Evolutionary conservation across 1,140 invertebrate species (phyloP).

Genomic region (Drosophila seguyi): DNA sequence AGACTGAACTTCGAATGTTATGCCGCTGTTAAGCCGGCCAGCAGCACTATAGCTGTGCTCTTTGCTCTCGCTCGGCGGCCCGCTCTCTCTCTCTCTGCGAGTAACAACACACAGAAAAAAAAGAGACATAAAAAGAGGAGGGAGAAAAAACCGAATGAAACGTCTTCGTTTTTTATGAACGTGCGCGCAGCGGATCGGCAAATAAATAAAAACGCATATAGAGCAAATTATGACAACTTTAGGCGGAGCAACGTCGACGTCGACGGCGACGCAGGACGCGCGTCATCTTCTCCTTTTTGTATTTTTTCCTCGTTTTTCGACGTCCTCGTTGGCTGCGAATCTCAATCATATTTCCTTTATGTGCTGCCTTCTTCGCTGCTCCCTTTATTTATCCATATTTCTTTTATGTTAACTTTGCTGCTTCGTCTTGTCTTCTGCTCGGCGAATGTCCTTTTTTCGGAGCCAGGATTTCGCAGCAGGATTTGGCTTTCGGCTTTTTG

Average conservation of each 20-base stretch:
- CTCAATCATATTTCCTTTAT: slow-evolving; percentile 73
- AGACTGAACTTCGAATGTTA: slow-evolving; percentile 31
- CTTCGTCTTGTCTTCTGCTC: slow-evolving; percentile 11
- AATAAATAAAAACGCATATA: slow-evolving; percentile 77
- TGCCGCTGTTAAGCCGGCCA: neutral
- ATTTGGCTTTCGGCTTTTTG: neutral
- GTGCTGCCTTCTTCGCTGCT: slow-evolving; percentile 36
- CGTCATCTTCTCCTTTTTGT: slow-evolving; percentile 3
- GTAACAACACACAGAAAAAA: slow-evolving; percentile 1
- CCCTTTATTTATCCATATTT: slow-evolving; percentile 77
- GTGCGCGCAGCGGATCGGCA: slow-evolving; percentile 64
- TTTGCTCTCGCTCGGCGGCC: slow-evolving; percentile 10
- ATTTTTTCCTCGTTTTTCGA: slow-evolving; percentile 31
- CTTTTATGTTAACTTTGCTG: slow-evolving; percentile 42
- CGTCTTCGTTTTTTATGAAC: slow-evolving; percentile 63
- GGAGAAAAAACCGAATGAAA: slow-evolving; percentile 19
- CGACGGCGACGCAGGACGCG: slow-evolving; percentile 29
- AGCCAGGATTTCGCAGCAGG: slow-evolving; percentile 16
- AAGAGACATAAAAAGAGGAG: slow-evolving; percentile 12
- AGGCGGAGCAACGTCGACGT: slow-evolving; percentile 76
- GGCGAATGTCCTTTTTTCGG: slow-evolving; percentile 54
- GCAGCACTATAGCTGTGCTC: slow-evolving; percentile 33
- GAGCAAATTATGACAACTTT: slow-evolving; percentile 84
- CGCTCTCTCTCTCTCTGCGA: neutral
- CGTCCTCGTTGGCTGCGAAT: slow-evolving; percentile 52